phyloP scores from a whole-genome alignment of 1,140 invertebrate genomes.

The Brachionus sp. region DNA sequence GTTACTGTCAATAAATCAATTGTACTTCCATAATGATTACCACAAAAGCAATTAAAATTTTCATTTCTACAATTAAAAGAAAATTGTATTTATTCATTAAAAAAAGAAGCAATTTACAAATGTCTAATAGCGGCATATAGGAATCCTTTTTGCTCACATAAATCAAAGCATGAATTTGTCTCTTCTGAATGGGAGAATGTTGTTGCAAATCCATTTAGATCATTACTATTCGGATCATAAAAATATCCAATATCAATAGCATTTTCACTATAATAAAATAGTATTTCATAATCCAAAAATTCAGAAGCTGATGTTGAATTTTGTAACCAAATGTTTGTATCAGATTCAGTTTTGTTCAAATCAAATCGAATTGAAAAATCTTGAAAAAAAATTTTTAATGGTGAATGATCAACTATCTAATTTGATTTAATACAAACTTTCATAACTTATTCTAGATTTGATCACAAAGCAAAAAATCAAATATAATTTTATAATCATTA shows the following conservation, averaged over 20 bases:
- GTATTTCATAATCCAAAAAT: not conserved
- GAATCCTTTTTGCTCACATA: not conserved
- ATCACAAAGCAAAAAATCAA: no score
- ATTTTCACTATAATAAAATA: not conserved
- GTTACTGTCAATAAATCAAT: not conserved
- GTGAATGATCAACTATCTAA: no score
- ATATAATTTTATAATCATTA: no score
- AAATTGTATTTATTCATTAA: not conserved
- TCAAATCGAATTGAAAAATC: not conserved
- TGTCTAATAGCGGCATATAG: not conserved
- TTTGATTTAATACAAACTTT: no score
- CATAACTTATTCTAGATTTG: no score
- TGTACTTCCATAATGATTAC: not conserved
- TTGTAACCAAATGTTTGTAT: not conserved
- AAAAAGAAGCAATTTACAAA: not conserved
- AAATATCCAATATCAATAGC: not conserved
- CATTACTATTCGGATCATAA: not conserved
- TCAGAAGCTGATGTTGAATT: not conserved
- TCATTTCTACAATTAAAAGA: not conserved
- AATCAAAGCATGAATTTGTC: not conserved
- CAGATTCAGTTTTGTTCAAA: not conserved
- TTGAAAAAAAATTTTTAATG: no score
- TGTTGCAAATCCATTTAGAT: not conserved
- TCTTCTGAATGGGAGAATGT: not conserved
- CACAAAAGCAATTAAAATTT: not conserved